phyloP scores from a whole-genome alignment of 2,888 invertebrate species.

The Mellilla xanthometata region DNA sequence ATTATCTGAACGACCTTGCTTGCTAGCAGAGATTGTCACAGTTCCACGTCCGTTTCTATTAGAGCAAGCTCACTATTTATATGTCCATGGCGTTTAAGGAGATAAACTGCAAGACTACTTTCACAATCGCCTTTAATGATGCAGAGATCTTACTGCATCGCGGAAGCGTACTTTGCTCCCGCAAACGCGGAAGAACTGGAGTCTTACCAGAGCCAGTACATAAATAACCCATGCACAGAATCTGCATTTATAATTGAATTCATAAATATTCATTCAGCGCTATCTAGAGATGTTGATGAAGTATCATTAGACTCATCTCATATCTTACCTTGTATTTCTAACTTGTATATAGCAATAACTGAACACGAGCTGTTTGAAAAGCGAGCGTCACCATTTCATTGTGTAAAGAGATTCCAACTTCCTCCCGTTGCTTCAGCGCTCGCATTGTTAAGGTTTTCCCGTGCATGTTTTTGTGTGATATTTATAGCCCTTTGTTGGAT shows the following conservation, averaged over 20 bases:
- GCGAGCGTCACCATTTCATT: constrained; percentile 22
- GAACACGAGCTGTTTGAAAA: constrained; percentile 34
- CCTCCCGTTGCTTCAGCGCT: constrained; percentile 37
- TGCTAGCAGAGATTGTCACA: constrained; percentile 51
- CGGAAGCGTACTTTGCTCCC: constrained; percentile 43
- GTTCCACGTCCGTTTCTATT: constrained; percentile 52
- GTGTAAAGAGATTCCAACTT: constrained; percentile 39
- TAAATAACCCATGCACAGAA: constrained; percentile 32
- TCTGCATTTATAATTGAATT: constrained; percentile 33
- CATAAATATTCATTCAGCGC: constrained; percentile 24
- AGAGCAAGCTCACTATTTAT: constrained; percentile 34
- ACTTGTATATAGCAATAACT: too few species aligned
- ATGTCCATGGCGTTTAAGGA: constrained; percentile 46
- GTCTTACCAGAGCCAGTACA: constrained; percentile 26
- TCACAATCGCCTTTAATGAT: constrained; percentile 42
- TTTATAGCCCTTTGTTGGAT: constrained; percentile 41
- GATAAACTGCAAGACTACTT: constrained; percentile 42
- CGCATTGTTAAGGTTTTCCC: constrained; percentile 33
- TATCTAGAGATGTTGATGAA: too few species aligned
- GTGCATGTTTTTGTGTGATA: constrained; percentile 31
- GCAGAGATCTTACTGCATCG: constrained; percentile 39
- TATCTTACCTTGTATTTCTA: too few species aligned
- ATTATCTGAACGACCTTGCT: constrained; percentile 57
- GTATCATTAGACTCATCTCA: too few species aligned
- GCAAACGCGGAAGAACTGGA: constrained; percentile 46